Evolutionary conservation across 2,797 vertebrate genomes (phyloP).

Genomic region (Acropternis orthonyx): DNA sequence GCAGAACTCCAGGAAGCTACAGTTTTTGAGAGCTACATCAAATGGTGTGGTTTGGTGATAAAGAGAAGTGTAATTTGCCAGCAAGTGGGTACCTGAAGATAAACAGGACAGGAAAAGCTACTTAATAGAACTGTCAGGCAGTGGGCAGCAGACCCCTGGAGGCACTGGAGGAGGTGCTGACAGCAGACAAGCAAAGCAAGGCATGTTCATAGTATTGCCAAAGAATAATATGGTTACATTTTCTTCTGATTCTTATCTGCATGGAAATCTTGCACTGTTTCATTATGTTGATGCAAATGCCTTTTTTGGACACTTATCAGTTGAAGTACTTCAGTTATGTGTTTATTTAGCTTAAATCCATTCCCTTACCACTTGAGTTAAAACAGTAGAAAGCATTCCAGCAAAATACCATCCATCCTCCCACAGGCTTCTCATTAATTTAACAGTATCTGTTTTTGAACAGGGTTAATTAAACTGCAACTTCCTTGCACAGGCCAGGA

Average conservation of each 20-base stretch:
- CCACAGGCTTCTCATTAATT: conserved; percentile 23
- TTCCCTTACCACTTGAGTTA: conserved; percentile 5
- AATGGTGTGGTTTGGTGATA: not conserved
- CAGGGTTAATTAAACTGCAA: conserved; percentile 41
- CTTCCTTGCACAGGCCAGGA: conserved; percentile 33
- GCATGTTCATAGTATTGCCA: not conserved
- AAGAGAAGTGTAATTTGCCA: conserved; percentile 7
- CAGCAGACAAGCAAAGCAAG: conserved; percentile 32
- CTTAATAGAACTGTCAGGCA: conserved; percentile 12
- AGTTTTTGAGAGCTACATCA: not conserved
- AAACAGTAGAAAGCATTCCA: not conserved
- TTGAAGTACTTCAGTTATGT: not conserved
- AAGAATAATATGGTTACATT: not conserved
- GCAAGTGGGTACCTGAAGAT: not conserved
- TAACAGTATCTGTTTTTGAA: conserved; percentile 1
- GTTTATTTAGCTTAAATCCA: conserved; percentile 16
- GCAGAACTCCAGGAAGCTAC: not conserved
- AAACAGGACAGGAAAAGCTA: not conserved
- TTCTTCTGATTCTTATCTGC: conserved; percentile 18
- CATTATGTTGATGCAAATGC: conserved; percentile 30
- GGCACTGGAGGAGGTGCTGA: conserved; percentile 33
- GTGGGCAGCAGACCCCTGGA: not conserved
- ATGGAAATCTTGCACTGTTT: not conserved
- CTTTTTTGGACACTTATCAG: conserved; percentile 15
- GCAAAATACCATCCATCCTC: conserved; percentile 18